Evolutionary conservation across 2,797 vertebrate species (phyloP), one percentile per base, ranked within the genome.

Genomic region (Morus bassanus): DNA sequence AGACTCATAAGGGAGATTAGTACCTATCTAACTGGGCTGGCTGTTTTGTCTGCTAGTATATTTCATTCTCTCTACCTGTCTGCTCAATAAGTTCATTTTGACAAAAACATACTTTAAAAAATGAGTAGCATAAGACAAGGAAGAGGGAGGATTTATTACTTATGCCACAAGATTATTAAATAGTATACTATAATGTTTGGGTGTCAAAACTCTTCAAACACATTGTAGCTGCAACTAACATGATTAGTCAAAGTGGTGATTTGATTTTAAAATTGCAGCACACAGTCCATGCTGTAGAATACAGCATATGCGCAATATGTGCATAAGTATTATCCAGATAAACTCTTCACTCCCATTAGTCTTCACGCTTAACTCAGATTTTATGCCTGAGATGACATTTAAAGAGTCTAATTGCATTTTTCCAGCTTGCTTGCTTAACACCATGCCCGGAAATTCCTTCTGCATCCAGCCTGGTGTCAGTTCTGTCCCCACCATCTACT

Each of bases 321-420:
- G 45, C 61, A 85, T 50, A 54, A 84, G 7, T 35, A n/a, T 56
- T 27, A 67, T 18, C 7, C 75, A 65, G 11, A 51, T 17, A 68
- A 82, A 74, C 31, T 85, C 46, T 67, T 59, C 19, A 37, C 39
- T 92, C 28, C 65, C 3, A 0, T 19, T 70, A 53, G 23, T 63
- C 22, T 63, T 64, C 41, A 11, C 33, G 28, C 64, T 53, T n/a
- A 75, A 33, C 13, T 81, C 27, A 27, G 48, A 11, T n/a, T 57
- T 41, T 18, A 11, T 11, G 39, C 22, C 41, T 5, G 4, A 64
- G 90, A 74, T 15, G 10, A 37, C 45, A 12, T 31, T 33, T 64
- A 11, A 33, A 50, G 7, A 21, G 16, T 46, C 31, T 64, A 53
- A 48, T 0, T 48, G n/a, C 19, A 74, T 37, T 0, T 0, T 57